Evolutionary conservation across 2,888 invertebrate genomes (phyloP), one percentile per base, ranked within the genome.

Genomic region (Yponomeuta evonymella): DNA sequence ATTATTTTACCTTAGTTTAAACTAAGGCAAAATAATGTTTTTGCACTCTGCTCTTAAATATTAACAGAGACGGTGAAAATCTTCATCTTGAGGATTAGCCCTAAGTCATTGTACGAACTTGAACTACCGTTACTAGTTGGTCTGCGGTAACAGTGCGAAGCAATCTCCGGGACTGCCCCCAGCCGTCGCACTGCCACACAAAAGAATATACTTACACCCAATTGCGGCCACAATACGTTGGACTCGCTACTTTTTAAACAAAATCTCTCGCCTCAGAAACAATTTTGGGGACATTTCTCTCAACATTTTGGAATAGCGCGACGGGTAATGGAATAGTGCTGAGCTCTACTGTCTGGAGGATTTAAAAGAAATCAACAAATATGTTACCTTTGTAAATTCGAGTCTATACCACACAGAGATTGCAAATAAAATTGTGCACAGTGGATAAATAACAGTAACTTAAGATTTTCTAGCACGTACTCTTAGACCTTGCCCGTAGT

Each of bases 141-240:
- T 5, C 51, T 58, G 51, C 51, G 51, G 51, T 5, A 12, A 58
- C 51, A 58, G 51, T 12, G 51, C 51, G 51, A 58, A 58, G 51
- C 51, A 58, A 58, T 58, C 51, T 58, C 15, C 43, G 43, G 6
- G 43, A 6, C 43, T 43, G 43, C 51, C 51, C 51, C 12, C 51
- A 12, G 51, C 51, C 51, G 51, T 58, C 51, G 51, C 51, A 43
- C 43, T 43, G 43, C 43, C 43, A 6, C 43, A 43, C 51, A 15
- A 58, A 58, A 15, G 12, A 58, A 15, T 58, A 15, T 58, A 15
- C 51, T 15, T 15, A 58, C 51, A 58, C 51, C 51, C 51, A 58
- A 58, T 58, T 58, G 51, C 51, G 51, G 51, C 51, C 51, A 58
- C 51, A 58, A 58, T 58, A 58, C 51, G 15, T 58, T 58, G 51